Evolutionary conservation across 2,113 vertebrate species (phyloP), one percentile per base, ranked within the genome.

Genomic region (Engystomops pustulosus): DNA sequence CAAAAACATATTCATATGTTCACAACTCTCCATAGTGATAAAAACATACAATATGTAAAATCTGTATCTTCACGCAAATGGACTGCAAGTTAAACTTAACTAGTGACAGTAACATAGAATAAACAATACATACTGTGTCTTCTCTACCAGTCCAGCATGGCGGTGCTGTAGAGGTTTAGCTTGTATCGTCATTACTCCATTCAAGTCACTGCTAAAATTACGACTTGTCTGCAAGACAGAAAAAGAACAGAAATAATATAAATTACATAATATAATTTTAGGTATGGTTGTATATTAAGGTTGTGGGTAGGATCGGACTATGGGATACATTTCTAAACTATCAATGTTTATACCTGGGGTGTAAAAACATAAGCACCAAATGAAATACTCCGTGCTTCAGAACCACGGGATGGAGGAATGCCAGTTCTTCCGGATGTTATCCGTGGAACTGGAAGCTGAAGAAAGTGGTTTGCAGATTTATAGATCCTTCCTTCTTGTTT

Each of bases 111-210:
- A 11, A n/a, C n/a, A n/a, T n/a, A n/a, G n/a, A 38, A 10, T 62
- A 3, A 38, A 65, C 32, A 36, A n/a, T 77, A 55, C 74, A 77
- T 58, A 77, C 95, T 88, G 91, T n/a, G 83, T 85, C 88, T 90
- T 95, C 27, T 95, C 93, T 17, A 58, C 14, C 44, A 85, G 85
- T 71, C 86, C 86, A 30, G 80, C n/a, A 23, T 91, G 91, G 86
- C 95, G 95, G 86, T 93, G 94, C 36, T 96, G 95, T 55, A 96
- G 93, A 0, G 95, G 95, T 84, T 95, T 96, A 49, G 94, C 93
- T 88, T 94, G 95, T 89, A 96, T 93, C 81, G 92, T 96, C 95
- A 96, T 96, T 78, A 96, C 95, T 72, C 95, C 93, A 47, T 92
- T 90, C 89, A 96, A 89, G 88, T 95, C 91, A 38, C 53, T 90